Conservation (phyloP, 2,797 vertebrate genomes). For the Cynopterus sphinx region DNA sequence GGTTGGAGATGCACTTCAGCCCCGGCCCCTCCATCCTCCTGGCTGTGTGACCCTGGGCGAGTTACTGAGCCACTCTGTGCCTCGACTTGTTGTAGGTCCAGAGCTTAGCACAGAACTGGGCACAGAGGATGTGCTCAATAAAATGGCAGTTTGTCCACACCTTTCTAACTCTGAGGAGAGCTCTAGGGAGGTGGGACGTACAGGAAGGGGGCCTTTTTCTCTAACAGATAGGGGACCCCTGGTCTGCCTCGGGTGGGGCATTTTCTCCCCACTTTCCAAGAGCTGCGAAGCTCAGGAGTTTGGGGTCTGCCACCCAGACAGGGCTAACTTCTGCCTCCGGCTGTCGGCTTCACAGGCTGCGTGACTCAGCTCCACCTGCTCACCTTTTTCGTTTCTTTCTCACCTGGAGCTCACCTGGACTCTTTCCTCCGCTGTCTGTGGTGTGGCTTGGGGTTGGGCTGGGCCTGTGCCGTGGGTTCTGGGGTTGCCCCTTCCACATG, state of each 20-base stretch:
- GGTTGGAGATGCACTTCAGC: not conserved
- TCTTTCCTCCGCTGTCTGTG: not conserved
- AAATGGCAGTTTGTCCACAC: not conserved
- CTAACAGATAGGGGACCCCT: not conserved
- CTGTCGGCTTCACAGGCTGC: rapidly evolving
- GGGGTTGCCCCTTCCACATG: rapidly evolving
- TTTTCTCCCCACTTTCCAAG: not conserved
- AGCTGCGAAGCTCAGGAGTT: not conserved
- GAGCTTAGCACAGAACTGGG: not conserved
- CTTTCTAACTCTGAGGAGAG: not conserved
- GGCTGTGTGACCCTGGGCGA: not conserved
- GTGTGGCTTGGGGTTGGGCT: not conserved
- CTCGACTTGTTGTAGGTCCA: not conserved
- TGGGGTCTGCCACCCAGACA: not conserved
- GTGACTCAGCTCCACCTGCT: not conserved
- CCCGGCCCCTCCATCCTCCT: not conserved
- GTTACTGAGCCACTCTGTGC: not conserved
- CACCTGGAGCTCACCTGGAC: not conserved
- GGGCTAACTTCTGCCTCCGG: not conserved
- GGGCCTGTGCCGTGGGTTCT: not conserved
- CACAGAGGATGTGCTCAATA: not conserved
- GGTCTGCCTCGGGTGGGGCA: not conserved
- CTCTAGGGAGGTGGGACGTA: not conserved
- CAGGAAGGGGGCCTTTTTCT: not conserved
- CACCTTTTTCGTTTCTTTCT: not conserved